phyloP scores from a whole-genome alignment of 1,140 invertebrate genomes.

The Tetramorium alpestre region DNA sequence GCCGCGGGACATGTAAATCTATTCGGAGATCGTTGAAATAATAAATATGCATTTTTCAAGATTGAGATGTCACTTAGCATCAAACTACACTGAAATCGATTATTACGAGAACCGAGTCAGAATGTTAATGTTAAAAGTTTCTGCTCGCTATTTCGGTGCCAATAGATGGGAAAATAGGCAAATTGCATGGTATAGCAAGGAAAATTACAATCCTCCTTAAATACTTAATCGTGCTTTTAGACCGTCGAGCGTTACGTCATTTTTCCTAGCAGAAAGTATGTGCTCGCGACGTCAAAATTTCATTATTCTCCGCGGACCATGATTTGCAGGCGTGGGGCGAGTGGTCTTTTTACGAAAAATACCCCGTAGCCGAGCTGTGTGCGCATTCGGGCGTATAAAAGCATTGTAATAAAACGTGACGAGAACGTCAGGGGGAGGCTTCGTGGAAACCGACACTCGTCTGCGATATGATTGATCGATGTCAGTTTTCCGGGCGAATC shows the following conservation, averaged over 20 bases:
- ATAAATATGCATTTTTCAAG: neutral
- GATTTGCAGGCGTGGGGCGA: conserved; percentile 5
- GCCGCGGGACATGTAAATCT: neutral
- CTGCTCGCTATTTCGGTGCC: neutral
- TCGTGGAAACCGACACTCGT: conserved; percentile 54
- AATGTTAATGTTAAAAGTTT: conserved; percentile 17
- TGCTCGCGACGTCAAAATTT: conserved; percentile 27
- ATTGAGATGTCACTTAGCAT: neutral
- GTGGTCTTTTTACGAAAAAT: conserved; percentile 32
- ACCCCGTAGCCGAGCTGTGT: conserved; percentile 6
- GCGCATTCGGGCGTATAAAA: conserved; percentile 50
- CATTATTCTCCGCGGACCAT: conserved; percentile 35
- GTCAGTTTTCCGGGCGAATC: conserved; percentile 55
- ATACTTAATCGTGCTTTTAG: conserved; percentile 22
- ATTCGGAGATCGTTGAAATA: neutral
- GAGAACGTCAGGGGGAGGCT: conserved; percentile 42
- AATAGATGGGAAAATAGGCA: neutral
- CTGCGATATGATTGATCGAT: conserved; percentile 59
- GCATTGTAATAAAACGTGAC: conserved; percentile 62
- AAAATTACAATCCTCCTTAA: neutral
- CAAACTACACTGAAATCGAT: neutral
- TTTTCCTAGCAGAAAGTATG: conserved; percentile 1
- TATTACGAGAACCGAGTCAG: neutral
- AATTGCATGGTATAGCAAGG: neutral
- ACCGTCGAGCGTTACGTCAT: neutral